phyloP scores from a whole-genome alignment of 2,113 vertebrate species.

The Gymnogyps californianus region DNA sequence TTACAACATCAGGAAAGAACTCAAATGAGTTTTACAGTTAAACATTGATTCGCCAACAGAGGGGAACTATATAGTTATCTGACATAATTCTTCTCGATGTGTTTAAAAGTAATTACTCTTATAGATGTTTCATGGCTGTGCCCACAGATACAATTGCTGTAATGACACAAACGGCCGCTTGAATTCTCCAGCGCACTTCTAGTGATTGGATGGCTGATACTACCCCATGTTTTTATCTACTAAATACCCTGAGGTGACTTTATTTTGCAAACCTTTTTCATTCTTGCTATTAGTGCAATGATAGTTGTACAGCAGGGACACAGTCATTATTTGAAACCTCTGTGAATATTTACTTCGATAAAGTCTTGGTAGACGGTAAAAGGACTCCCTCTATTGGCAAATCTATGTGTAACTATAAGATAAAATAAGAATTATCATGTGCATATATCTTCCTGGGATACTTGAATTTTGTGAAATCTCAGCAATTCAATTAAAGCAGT shows the following conservation, averaged over 20 bases:
- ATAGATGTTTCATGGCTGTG: background rate
- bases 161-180: background rate
- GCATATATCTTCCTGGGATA: background rate
- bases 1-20: background rate
- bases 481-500: background rate
- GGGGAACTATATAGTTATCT: background rate
- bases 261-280: background rate
- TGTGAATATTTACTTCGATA: background rate
- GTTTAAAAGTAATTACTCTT: conserved; percentile 2
- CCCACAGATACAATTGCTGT: background rate
- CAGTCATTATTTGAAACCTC: background rate
- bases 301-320: background rate
- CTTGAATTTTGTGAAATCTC: background rate
- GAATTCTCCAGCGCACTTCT: conserved; percentile 3
- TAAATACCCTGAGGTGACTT: conserved; percentile 8
- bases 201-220: background rate
- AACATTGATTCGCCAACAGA: background rate
- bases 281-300: background rate
- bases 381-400: conserved; percentile 55
- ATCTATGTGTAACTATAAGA: background rate
- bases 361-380: background rate
- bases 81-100: background rate
- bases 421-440: background rate
- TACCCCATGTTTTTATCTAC: background rate
- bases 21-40: background rate